These are phyloP conservation scores for Atta cephalotes DNA, from an alignment of 1,140 invertebrate species.

Conservation along the genomic window DNA sequence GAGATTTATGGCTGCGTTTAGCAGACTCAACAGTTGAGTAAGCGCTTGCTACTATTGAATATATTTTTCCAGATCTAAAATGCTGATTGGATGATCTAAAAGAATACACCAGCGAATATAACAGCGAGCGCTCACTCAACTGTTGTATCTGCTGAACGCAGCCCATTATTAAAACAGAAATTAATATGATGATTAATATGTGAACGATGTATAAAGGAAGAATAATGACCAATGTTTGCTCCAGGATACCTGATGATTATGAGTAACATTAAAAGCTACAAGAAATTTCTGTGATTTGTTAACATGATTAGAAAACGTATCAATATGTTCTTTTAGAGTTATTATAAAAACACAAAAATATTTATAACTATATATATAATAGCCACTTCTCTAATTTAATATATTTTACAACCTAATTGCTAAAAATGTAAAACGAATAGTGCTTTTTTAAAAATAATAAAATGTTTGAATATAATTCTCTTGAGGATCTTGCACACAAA, in stretches of 20 bases:
- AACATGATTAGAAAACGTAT: slow-evolving; percentile 6
- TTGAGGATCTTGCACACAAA: slow-evolving; percentile 61
- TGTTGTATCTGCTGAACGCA: no score
- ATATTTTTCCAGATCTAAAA: no score
- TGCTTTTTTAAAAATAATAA: slow-evolving; percentile 18
- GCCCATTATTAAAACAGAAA: background rate
- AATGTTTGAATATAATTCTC: slow-evolving; percentile 27
- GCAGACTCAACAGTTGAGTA: no score
- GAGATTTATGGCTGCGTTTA: background rate
- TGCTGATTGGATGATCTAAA: no score
- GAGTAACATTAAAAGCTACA: slow-evolving; percentile 28
- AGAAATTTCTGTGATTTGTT: slow-evolving; percentile 1
- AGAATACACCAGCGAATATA: no score
- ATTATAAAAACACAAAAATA: slow-evolving; percentile 5
- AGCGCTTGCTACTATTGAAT: no score
- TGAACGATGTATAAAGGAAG: background rate
- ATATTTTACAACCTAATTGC: background rate
- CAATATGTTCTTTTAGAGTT: background rate
- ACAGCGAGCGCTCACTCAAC: no score
- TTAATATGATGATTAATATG: background rate
- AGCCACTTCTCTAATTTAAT: no score
- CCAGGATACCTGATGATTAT: background rate
- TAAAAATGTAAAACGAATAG: background rate
- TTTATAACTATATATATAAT: background rate
- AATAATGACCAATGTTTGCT: slow-evolving; percentile 20